Base-by-base conservation (phyloP, 2,888 invertebrate genomes). In the Mythimna vitellina region DNA sequence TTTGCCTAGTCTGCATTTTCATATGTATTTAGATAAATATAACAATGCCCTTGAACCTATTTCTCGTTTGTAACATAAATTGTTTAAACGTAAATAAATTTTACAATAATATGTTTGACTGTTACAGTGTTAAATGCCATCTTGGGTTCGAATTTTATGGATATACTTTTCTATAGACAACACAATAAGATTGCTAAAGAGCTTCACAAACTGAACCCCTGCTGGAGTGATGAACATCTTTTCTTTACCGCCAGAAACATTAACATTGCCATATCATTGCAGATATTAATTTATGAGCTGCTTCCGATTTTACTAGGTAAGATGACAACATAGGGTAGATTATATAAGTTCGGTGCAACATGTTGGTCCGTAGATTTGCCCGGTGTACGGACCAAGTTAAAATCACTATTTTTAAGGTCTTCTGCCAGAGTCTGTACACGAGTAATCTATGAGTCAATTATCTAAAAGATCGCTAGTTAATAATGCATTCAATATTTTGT, bases 141-240 rank as follows among this genome's bases (percentile, higher is more conserved):
- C 0, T 0, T 83, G 0, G 76, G 76, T 5, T 10, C 78, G 6
- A 64, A 54, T 32, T 3, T 78, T 0, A 49, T 76, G 0, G 54
- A 25, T 17, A 69, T 73, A 8, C 57, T 73, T 8, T 70, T 70
- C 29, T 76, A 68, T 51, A 75, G 83, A 61, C 58, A 71, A 3
- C 84, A 84, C 49, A 83, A 84, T 25, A 61, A 60, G n/a, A 63
- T 83, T 25, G 82, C 83, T 0, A 49, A 56, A 9, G 53, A 73
- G 20, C 64, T 84, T 10, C 20, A 14, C 0, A 35, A 35, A n/a
- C 12, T 82, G 10, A 83, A 84, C 62, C 82, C 83, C 9, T 61
- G 65, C 53, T 83, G 84, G 83, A 49, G n/a, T n/a, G 84, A 84
- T 46, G 75, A 83, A 3, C 70, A 54, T 3, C 51, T 84, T 0